Conservation (phyloP, 2,797 vertebrate genomes). For the Luscinia luscinia region DNA sequence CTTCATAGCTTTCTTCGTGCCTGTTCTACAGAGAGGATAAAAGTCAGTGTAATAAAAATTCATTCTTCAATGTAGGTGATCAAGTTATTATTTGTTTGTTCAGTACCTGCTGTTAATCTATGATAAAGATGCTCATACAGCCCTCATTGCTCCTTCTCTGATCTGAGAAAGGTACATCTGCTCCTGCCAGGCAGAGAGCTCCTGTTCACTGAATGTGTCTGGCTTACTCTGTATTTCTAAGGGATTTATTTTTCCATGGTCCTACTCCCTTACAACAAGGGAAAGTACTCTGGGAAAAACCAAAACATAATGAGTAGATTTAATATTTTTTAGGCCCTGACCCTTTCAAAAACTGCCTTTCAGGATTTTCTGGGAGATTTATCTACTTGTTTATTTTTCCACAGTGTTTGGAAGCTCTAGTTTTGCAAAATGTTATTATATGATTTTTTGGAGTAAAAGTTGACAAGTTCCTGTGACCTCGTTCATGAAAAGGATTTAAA, state of each 20-base stretch:
- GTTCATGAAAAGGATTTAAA: neutral
- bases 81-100: neutral
- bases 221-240: neutral
- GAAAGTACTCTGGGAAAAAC: neutral
- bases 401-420: neutral
- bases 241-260: neutral
- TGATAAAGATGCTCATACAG: accelerated
- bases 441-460: neutral
- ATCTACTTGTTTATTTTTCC: neutral
- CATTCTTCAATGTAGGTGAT: neutral
- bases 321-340: neutral
- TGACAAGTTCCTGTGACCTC: neutral
- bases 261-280: neutral
- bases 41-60: neutral
- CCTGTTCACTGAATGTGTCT: neutral
- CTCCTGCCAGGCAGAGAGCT: neutral
- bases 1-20: neutral
- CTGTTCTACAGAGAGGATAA: neutral
- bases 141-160: neutral
- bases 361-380: neutral
- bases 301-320: neutral
- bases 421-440: neutral
- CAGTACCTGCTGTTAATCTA: neutral
- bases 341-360: neutral
- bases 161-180: neutral